Evolutionary conservation across 2,797 vertebrate genomes (phyloP).

Genomic region (Gymnothorax javanicus): DNA sequence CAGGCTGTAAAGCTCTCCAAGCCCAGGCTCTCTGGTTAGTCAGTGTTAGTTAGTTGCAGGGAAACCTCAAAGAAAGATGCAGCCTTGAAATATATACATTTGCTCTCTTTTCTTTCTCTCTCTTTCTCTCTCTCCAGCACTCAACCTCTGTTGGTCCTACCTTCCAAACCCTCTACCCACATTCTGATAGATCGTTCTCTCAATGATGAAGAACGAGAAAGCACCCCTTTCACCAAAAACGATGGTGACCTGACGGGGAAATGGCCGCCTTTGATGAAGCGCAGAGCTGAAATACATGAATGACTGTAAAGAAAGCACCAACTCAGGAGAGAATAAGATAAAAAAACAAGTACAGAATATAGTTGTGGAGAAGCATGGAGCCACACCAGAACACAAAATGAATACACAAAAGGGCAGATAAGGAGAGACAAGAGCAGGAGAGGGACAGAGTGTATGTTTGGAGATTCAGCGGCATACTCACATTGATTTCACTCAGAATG

Average conservation of each 20-base stretch:
- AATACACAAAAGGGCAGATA: constrained; percentile 48
- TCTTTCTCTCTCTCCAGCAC: constrained; percentile 27
- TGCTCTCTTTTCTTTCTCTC: constrained; percentile 35
- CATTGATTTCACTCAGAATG: constrained; percentile 99
- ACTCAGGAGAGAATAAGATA: constrained; percentile 36
- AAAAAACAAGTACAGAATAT: constrained; percentile 43
- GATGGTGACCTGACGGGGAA: constrained; percentile 43
- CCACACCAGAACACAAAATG: constrained; percentile 47
- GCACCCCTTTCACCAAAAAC: constrained; percentile 63
- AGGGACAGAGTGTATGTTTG: constrained; percentile 50
- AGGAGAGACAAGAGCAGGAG: constrained; percentile 47
- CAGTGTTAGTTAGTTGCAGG: constrained; percentile 73
- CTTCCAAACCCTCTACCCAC: constrained; percentile 42
- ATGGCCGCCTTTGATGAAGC: constrained; percentile 26
- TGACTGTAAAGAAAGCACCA: constrained; percentile 32
- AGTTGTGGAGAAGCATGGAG: constrained; percentile 31
- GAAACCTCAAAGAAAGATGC: constrained; percentile 62
- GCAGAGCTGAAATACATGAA: constrained; percentile 36
- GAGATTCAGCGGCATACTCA: constrained; percentile 85
- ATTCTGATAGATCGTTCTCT: constrained; percentile 42
- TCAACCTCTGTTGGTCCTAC: constrained; percentile 24
- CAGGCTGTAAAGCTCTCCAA: constrained; percentile 49
- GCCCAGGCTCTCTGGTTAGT: constrained; percentile 64
- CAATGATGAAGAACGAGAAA: constrained; percentile 52
- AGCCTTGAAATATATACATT: constrained; percentile 50